Base-by-base conservation (phyloP, 2,797 vertebrate species). In the Lophius americanus region DNA sequence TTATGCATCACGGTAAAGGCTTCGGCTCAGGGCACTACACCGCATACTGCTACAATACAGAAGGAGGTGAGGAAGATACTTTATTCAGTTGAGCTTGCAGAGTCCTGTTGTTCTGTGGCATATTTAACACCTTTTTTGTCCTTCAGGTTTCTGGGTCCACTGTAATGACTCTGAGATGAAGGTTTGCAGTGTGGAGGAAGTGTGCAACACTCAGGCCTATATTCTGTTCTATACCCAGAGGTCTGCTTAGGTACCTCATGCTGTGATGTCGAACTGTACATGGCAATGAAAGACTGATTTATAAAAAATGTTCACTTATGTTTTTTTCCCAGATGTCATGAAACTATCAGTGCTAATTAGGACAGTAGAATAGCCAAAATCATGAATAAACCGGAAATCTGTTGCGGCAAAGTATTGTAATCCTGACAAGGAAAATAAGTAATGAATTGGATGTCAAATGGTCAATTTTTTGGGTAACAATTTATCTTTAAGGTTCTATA, bases 1-100 rank as follows among this genome's bases (percentile, higher is more conserved):
- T 99, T 87, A 99, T 99, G 98, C 98, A 99, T 87, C 97, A 99
- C 75, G 98, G 98, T 68, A 99, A 99, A 95, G 98, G 98, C 78
- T 99, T 99, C 76, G 98, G 98, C 96, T 98, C 98, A 94, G 98
- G 98, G 93, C 98, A 99, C 95, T 99, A 99, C 94, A 99, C 98
- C 75, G 97, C 98, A 90, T 99, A 98, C 94, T 99, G 98, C 95
- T 99, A 98, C 95, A 99, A 99, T 89, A 98, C 98, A 35, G 97
- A 99, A 94, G 98, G 98, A 94, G 98, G 98, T 99, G 92, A 95
- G 96, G 90, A 90, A 75, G 76, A 85, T 68, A 1, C 42, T 2
- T 2, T 3, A 5, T 23, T 10, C 44, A 7, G 4, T 3, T 50
- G 1, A 36, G 3, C 33, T 6, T 6, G 7, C 33, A 4, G 53